Evolutionary conservation across 92 coral and sea anemone species (phyloP).

Genomic region (Paragorgia papillata): DNA sequence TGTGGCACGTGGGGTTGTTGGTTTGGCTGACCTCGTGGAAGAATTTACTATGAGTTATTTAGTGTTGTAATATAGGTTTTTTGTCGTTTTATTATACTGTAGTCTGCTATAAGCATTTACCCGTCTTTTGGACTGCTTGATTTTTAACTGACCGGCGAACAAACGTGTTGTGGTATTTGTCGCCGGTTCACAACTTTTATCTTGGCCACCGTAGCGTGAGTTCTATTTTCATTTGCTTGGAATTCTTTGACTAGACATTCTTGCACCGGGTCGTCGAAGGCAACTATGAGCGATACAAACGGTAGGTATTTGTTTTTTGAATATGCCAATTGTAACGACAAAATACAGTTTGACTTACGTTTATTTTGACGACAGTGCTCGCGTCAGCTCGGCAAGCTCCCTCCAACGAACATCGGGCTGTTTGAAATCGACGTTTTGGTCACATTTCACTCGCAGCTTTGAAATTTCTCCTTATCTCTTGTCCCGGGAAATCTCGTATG

Average conservation of each 20-base stretch:
- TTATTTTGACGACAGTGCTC: conserved; percentile 39
- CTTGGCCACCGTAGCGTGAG: not conserved
- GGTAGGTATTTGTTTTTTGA: conserved; percentile 23
- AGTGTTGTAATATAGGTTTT: conserved; percentile 29
- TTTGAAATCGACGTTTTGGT: not conserved
- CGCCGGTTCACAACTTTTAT: conserved; percentile 14
- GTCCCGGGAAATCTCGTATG: not conserved
- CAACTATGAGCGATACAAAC: conserved; percentile 18
- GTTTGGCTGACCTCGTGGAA: conserved; percentile 25
- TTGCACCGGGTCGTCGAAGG: not conserved
- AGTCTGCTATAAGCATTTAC: conserved; percentile 5
- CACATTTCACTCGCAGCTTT: not conserved
- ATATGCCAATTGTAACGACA: not conserved
- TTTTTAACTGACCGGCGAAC: conserved; percentile 34
- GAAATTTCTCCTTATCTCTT: not conserved
- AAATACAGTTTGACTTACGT: not conserved
- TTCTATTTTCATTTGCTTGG: conserved; percentile 33
- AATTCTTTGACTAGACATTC: not conserved
- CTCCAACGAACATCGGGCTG: conserved; percentile 11
- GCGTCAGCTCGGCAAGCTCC: conserved; percentile 37
- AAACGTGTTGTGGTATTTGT: conserved; percentile 6
- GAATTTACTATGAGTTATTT: conserved; percentile 36
- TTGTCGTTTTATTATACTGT: conserved; percentile 13
- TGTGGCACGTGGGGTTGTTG: conserved; percentile 41
- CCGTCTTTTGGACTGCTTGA: not conserved